Percentiles rank a stretch among this genome's conserved stretches.
These are phyloP conservation scores for Staurois parvus DNA, from an alignment of 2,797 vertebrate genomes.

Conservation along the genomic window DNA sequence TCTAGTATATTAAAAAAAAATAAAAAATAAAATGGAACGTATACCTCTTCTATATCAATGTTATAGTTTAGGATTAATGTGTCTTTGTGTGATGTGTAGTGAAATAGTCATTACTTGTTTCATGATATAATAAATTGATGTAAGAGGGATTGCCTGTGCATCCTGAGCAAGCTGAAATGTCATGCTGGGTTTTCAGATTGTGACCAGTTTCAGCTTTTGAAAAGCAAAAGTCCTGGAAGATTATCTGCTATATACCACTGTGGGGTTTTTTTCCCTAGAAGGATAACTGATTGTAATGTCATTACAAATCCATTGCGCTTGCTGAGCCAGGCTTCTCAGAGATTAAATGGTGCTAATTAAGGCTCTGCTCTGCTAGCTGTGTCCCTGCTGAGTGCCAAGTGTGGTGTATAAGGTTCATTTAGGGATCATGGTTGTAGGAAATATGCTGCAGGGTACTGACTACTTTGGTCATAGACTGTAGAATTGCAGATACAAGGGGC, in stretches of 20 bases:
- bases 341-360: conserved; percentile 44
- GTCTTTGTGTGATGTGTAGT: neutral
- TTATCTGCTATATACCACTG: conserved; percentile 14
- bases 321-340: conserved; percentile 15
- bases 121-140: neutral
- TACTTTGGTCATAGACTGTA: neutral
- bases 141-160: neutral
- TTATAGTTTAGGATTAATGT: neutral
- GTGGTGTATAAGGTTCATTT: conserved; percentile 23
- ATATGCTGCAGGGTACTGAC: neutral
- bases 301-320: conserved; percentile 30
- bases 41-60: neutral
- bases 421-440: neutral
- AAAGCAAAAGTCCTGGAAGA: conserved; percentile 3
- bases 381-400: conserved; percentile 34
- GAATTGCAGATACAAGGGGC: neutral
- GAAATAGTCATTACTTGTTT: neutral
- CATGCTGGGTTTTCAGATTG: conserved; percentile 9
- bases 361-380: neutral
- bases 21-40: too few relatives aligned
- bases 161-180: neutral
- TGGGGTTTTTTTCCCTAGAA: conserved; percentile 1
- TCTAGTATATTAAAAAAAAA: too few relatives aligned
- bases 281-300: conserved; percentile 38
- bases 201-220: conserved; percentile 1